A percentile compares a stretch with the other conserved stretches of the same genome.
Conservation (phyloP, 2,797 vertebrate genomes). For the Channa striata region DNA sequence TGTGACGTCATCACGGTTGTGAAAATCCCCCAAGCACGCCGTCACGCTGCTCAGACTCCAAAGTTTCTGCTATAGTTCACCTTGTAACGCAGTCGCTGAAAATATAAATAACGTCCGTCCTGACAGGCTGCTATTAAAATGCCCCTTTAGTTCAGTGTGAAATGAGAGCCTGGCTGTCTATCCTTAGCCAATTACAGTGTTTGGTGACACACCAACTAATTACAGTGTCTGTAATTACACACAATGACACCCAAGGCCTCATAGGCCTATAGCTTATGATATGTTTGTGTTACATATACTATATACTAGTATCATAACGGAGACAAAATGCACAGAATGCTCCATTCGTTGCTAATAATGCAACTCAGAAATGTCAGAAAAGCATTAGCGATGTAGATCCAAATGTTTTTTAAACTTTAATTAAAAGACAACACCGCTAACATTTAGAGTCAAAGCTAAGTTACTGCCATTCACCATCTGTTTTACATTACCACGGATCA, state of each 20-base stretch:
- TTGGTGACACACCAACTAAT: constrained; percentile 56
- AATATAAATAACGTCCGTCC: constrained; percentile 15
- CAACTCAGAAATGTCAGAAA: not conserved
- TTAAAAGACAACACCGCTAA: constrained; percentile 42
- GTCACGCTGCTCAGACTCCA: constrained; percentile 3
- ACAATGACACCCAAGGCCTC: constrained; percentile 55
- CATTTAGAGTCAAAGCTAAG: constrained; percentile 21
- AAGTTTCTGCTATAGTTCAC: constrained; percentile 8
- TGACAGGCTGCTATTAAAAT: constrained; percentile 63
- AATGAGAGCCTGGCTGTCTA: constrained; percentile 56
- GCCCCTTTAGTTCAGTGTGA: constrained; percentile 37
- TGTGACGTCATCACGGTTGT: not conserved
- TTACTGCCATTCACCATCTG: constrained; percentile 58
- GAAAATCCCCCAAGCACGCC: constrained; percentile 4
- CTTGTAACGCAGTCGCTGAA: constrained; percentile 22
- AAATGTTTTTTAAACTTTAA: constrained; percentile 40
- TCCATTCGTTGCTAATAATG: not conserved
- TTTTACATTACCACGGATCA: constrained; percentile 43
- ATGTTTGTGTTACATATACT: not conserved
- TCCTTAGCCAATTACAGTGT: constrained; percentile 56
- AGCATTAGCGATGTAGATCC: constrained; percentile 36
- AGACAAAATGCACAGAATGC: constrained; percentile 20
- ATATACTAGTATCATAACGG: not conserved
- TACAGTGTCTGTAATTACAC: constrained; percentile 65
- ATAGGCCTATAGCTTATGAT: constrained; percentile 3